These are phyloP conservation scores for Ispidina lecontei DNA, from an alignment of 2,797 vertebrate species.

Conservation along the genomic window DNA sequence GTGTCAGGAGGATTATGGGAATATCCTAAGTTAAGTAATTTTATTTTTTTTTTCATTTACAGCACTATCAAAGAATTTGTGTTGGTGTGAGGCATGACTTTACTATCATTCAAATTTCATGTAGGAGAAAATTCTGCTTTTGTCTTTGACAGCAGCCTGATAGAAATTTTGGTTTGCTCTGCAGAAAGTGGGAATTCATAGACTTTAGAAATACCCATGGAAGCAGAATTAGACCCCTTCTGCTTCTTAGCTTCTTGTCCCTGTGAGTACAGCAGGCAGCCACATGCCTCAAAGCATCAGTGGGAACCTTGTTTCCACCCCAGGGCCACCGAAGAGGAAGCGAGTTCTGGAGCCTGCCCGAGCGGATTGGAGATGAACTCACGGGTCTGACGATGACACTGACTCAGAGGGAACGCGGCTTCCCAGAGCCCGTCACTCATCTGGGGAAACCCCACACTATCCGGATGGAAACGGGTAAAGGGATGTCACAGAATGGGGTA, in stretches of 20 bases:
- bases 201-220: background rate
- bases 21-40: background rate
- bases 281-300: rapidly evolving
- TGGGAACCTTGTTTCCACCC: background rate
- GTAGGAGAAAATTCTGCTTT: background rate
- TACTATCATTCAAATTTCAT: background rate
- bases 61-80: background rate
- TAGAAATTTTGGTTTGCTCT: background rate
- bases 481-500: background rate
- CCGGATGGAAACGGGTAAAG: slow-evolving; percentile 77
- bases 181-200: background rate
- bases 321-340: slow-evolving; percentile 82
- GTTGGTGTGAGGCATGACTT: background rate
- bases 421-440: slow-evolving; percentile 74
- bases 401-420: slow-evolving; percentile 82
- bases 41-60: background rate
- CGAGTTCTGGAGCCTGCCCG: slow-evolving; percentile 89
- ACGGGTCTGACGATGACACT: slow-evolving; percentile 86
- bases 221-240: background rate
- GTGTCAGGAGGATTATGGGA: background rate
- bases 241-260: background rate
- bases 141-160: background rate
- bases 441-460: slow-evolving; percentile 80
- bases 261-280: background rate
- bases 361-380: slow-evolving; percentile 85